Evolutionary conservation across 2,113 vertebrate species (phyloP).

Genomic region (Erythrocercus mccallii): DNA sequence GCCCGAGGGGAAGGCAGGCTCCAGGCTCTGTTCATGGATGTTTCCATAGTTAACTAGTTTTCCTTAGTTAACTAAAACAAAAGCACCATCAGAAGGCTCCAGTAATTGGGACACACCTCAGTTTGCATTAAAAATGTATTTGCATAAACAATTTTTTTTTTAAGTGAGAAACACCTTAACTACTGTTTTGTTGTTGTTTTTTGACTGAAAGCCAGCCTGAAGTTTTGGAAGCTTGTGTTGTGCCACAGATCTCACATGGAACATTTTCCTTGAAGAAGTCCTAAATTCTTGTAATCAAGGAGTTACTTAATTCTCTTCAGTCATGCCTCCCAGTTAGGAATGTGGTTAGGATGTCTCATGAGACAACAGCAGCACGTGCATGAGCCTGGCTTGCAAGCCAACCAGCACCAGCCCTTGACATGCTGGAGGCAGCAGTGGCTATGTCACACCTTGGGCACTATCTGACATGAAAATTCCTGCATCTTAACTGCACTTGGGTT

Average conservation of each 20-base stretch:
- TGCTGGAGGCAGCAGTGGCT: neutral
- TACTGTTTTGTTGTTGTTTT: neutral
- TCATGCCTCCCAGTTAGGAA: neutral
- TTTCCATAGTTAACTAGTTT: too few species aligned
- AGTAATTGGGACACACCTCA: neutral
- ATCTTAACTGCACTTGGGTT: neutral
- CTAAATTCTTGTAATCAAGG: neutral
- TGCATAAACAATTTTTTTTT: neutral
- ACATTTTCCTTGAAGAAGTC: neutral
- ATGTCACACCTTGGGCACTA: neutral
- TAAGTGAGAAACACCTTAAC: neutral
- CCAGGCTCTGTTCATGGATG: neutral
- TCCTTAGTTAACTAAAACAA: neutral
- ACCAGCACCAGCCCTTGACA: neutral
- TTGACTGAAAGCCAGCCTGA: neutral
- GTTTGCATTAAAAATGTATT: neutral
- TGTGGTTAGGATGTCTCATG: neutral
- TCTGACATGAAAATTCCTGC: neutral
- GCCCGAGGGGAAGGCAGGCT: fast-evolving
- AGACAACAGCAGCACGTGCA: neutral
- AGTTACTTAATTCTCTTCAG: neutral
- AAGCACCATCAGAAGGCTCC: neutral
- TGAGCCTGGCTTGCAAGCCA: neutral
- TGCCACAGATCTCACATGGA: neutral
- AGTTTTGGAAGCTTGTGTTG: neutral